Conservation (phyloP, 2,113 vertebrate species). For the Chloebia gouldiae region DNA sequence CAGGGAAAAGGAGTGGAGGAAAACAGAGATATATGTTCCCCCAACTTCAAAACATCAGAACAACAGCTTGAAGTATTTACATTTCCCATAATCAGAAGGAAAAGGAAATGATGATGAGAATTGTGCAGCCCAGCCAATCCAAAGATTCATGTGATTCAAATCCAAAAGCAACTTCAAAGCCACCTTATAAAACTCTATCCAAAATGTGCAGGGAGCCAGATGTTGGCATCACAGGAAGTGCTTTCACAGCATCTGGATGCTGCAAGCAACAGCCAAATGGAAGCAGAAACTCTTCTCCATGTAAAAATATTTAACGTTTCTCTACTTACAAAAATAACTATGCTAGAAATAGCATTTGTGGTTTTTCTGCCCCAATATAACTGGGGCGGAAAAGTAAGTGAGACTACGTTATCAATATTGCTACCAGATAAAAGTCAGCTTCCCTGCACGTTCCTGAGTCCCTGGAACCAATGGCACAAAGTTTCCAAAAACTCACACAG, state of each 20-base stretch:
- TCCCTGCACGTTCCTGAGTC: background rate
- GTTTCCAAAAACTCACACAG: background rate
- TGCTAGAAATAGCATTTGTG: fast-evolving
- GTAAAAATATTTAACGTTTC: background rate
- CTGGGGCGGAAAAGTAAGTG: background rate
- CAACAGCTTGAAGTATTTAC: conserved; percentile 52
- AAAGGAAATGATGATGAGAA: conserved; percentile 34
- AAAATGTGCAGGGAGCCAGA: conserved; percentile 33
- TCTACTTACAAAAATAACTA: background rate
- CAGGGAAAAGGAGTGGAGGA: background rate
- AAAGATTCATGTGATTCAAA: background rate
- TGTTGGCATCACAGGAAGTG: background rate
- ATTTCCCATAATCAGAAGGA: conserved; percentile 3
- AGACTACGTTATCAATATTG: background rate
- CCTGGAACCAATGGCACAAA: background rate
- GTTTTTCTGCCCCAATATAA: background rate
- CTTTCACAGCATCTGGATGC: conserved; percentile 32
- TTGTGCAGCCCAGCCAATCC: background rate
- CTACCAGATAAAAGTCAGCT: background rate
- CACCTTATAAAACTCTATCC: conserved; percentile 21
- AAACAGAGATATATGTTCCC: background rate
- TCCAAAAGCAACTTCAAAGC: conserved; percentile 55
- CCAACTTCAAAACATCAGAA: conserved; percentile 4
- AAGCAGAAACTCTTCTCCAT: background rate
- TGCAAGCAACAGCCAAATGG: background rate